These are phyloP conservation scores for Piliocolobus tephrosceles DNA, from an alignment of 2,113 vertebrate species.

Conservation along the genomic window DNA sequence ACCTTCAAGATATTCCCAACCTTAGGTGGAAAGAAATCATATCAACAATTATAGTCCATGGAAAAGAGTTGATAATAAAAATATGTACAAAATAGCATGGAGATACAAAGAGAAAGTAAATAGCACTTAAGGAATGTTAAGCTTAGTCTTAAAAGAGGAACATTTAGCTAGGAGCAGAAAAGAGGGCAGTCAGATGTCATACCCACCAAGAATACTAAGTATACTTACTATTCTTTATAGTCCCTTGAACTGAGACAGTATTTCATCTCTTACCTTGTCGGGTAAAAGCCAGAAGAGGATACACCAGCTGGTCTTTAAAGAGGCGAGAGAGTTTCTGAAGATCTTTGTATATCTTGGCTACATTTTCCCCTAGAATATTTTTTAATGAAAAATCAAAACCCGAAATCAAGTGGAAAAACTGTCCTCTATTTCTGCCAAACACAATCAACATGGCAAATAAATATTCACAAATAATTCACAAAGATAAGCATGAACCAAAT, in stretches of 20 bases:
- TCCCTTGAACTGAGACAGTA: not conserved
- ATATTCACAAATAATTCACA: conserved; percentile 3
- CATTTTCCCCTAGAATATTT: conserved; percentile 83
- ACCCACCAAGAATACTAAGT: not conserved
- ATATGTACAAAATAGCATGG: not conserved
- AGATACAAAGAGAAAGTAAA: not conserved
- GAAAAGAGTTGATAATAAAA: not conserved
- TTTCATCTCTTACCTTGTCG: conserved; percentile 89
- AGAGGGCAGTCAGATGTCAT: not conserved
- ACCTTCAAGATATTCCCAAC: not conserved
- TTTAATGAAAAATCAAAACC: conserved; percentile 62
- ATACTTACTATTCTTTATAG: not conserved
- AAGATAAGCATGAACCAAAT: not conserved
- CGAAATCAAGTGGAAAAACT: conserved; percentile 41
- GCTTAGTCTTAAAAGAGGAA: not conserved
- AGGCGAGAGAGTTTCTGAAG: conserved; percentile 92
- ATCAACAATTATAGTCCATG: not conserved
- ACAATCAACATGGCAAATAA: not conserved
- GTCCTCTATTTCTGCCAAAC: conserved; percentile 14
- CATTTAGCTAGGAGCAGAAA: not conserved
- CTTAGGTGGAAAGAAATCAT: not conserved
- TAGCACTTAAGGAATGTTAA: not conserved
- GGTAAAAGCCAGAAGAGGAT: conserved; percentile 93
- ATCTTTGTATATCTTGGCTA: conserved; percentile 88
- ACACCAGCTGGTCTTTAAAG: conserved; percentile 96